phyloP scores from a whole-genome alignment of 2,113 vertebrate genomes.

The Oncorhynchus mykiss region DNA sequence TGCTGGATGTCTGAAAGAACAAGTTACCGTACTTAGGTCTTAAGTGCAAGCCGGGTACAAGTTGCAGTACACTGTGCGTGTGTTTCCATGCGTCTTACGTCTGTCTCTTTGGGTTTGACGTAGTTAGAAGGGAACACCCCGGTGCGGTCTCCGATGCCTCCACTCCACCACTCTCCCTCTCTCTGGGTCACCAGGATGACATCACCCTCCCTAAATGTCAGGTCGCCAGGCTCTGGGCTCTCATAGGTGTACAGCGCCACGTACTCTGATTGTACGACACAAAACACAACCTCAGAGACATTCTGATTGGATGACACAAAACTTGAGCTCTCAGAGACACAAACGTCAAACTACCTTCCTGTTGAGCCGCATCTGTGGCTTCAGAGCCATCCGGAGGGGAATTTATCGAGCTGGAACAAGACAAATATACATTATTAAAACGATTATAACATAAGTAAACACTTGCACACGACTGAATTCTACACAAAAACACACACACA shows the following conservation, averaged over 20 bases:
- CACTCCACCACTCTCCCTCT: slow-evolving; percentile 96
- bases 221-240: slow-evolving; percentile 86
- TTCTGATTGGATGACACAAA: slow-evolving; percentile 70
- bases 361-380: slow-evolving; percentile 48
- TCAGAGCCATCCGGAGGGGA: slow-evolving; percentile 57
- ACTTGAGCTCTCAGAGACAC: no score
- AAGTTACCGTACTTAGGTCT: neutral
- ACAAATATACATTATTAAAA: slow-evolving; percentile 2
- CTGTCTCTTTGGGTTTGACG: slow-evolving; percentile 87
- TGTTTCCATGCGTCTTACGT: slow-evolving; percentile 70
- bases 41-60: no score
- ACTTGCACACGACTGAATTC: neutral
- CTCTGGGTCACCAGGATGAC: slow-evolving; percentile 87
- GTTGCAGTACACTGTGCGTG: neutral
- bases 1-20: slow-evolving; percentile 74
- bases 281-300: slow-evolving; percentile 48
- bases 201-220: slow-evolving; percentile 89
- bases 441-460: neutral
- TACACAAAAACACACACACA: neutral
- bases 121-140: slow-evolving; percentile 96
- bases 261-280: slow-evolving; percentile 76
- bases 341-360: slow-evolving; percentile 58
- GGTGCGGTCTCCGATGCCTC: slow-evolving; percentile 80
- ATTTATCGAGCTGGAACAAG: slow-evolving; percentile 49
- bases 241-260: slow-evolving; percentile 89